Percentiles rank a stretch among this genome's conserved stretches.
phyloP scores from a whole-genome alignment of 2,797 vertebrate species.

The Sphenodon punctatus region DNA sequence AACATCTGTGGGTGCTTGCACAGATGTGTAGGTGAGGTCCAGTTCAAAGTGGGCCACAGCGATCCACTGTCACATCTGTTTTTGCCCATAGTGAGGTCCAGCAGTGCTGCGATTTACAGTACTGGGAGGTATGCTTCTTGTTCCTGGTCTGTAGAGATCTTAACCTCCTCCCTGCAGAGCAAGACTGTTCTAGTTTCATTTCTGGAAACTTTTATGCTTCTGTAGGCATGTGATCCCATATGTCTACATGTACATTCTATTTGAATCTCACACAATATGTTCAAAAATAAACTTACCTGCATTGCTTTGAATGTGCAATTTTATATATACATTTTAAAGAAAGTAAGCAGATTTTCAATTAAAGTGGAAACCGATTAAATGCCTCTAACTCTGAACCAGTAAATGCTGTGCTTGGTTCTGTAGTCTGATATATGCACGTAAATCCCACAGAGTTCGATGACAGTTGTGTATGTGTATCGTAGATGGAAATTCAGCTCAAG shows the following conservation, averaged over 20 bases:
- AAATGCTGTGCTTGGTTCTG: neutral
- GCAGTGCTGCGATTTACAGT: neutral
- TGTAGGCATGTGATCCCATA: neutral
- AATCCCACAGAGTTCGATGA: neutral
- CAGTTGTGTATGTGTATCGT: accelerated
- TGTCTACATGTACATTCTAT: neutral
- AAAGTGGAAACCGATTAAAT: neutral
- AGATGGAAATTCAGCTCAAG: neutral
- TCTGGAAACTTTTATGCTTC: neutral
- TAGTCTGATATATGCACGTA: neutral
- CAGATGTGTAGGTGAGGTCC: too few relatives aligned
- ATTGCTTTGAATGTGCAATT: neutral
- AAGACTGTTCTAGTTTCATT: neutral
- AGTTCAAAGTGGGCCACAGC: too few relatives aligned
- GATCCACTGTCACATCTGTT: too few relatives aligned
- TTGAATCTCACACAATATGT: neutral
- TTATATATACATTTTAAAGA: neutral
- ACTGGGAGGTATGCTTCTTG: neutral
- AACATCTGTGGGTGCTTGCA: too few relatives aligned
- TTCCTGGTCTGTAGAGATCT: neutral
- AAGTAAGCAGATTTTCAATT: neutral
- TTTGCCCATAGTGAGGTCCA: neutral
- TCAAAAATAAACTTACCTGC: neutral
- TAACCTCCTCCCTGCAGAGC: neutral
- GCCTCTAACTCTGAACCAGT: neutral